Evolutionary conservation across 2,113 vertebrate species (phyloP).

Genomic region (Cnemophilus loriae): DNA sequence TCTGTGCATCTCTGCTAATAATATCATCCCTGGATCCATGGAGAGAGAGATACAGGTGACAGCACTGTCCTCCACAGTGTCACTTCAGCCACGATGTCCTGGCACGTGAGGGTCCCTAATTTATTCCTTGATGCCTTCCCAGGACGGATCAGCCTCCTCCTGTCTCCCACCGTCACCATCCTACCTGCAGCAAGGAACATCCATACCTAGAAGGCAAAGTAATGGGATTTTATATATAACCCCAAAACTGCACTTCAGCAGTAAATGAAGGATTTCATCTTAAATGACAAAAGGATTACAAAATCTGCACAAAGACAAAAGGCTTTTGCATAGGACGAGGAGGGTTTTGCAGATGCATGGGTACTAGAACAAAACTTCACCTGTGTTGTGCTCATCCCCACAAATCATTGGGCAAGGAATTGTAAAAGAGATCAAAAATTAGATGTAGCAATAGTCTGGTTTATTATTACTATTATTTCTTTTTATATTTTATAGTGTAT

Average conservation of each 20-base stretch:
- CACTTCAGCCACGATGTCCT: not conserved
- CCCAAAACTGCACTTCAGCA: not conserved
- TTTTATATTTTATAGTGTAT: not conserved
- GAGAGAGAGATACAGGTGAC: not conserved
- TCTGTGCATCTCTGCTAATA: not conserved
- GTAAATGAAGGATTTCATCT: not conserved
- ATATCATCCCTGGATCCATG: not conserved
- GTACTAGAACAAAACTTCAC: not conserved
- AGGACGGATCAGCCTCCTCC: not conserved
- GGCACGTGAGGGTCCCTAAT: not conserved
- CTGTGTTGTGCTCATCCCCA: accelerated
- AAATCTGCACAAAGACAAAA: not conserved
- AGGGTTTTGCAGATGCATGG: not conserved
- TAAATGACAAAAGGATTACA: not conserved
- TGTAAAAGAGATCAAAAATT: not conserved
- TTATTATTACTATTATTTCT: not conserved
- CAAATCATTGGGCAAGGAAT: not conserved
- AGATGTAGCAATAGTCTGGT: not conserved
- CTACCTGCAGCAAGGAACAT: not conserved
- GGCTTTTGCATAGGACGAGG: not conserved
- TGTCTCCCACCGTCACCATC: not conserved
- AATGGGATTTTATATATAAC: not conserved
- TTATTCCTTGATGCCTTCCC: not conserved
- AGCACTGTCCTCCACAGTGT: not conserved
- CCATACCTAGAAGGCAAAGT: not conserved